Conservation (phyloP, 2,113 vertebrate genomes). For the Seriola rivoliana region DNA sequence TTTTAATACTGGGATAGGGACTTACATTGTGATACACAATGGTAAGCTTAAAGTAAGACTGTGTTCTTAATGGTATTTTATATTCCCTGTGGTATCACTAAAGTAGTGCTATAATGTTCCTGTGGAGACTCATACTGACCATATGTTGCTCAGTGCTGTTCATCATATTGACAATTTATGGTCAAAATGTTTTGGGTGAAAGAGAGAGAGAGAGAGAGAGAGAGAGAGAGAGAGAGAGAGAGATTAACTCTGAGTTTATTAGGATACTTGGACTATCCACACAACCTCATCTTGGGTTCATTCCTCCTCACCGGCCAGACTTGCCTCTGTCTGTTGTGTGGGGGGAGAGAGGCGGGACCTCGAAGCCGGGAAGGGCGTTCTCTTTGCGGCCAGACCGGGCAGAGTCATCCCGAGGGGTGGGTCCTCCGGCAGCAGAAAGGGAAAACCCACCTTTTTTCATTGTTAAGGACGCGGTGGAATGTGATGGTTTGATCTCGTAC, state of each 20-base stretch:
- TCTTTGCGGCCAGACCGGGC: slow-evolving; percentile 80
- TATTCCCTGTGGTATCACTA: background rate
- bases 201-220: too few species aligned
- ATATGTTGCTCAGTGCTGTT: background rate
- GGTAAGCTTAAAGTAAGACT: background rate
- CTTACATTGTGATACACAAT: background rate
- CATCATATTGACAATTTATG: background rate
- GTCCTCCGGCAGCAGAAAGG: slow-evolving; percentile 77
- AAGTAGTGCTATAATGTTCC: background rate
- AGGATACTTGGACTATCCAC: background rate
- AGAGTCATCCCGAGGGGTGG: slow-evolving; percentile 84
- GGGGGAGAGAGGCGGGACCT: slow-evolving; percentile 79
- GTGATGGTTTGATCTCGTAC: slow-evolving; percentile 84
- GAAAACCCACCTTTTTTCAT: slow-evolving; percentile 87
- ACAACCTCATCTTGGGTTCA: slow-evolving; percentile 9
- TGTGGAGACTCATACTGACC: too few species aligned
- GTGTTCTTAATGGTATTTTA: background rate
- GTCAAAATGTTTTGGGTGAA: too few species aligned
- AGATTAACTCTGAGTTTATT: background rate
- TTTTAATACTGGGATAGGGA: background rate
- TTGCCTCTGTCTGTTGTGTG: slow-evolving; percentile 29
- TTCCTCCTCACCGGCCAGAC: slow-evolving; percentile 51
- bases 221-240: background rate
- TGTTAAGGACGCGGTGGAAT: slow-evolving; percentile 86
- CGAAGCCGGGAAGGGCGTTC: slow-evolving; percentile 84